Evolutionary conservation across 2,888 invertebrate genomes (phyloP).

Genomic region (Polyploca ridens): DNA sequence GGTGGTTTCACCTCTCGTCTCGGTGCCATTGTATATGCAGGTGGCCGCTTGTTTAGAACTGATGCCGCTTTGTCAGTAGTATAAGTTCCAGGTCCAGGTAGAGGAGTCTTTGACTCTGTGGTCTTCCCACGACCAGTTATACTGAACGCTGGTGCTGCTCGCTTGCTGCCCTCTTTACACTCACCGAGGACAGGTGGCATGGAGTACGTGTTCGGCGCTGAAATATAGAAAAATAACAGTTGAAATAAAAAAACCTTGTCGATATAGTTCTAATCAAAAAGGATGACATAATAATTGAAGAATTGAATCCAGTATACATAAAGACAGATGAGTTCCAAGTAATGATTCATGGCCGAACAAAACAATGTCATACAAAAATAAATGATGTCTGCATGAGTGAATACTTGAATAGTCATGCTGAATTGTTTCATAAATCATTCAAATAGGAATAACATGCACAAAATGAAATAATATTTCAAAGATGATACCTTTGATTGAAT

Average conservation of each 20-base stretch:
- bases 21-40: slow-evolving; percentile 94
- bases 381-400: slow-evolving; percentile 8
- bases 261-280: background rate
- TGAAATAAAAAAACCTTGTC: slow-evolving; percentile 11
- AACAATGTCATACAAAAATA: slow-evolving; percentile 34
- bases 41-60: slow-evolving; percentile 83
- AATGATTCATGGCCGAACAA: slow-evolving; percentile 18
- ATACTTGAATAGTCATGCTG: background rate
- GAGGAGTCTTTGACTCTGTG: slow-evolving; percentile 62
- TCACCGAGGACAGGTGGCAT: slow-evolving; percentile 91
- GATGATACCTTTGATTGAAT: background rate
- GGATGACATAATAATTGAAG: background rate
- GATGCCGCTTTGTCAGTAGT: slow-evolving; percentile 84
- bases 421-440: background rate
- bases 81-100: slow-evolving; percentile 94
- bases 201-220: slow-evolving; percentile 95
- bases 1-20: slow-evolving; percentile 68
- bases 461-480: background rate
- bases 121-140: slow-evolving; percentile 92
- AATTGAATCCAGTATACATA: slow-evolving; percentile 8
- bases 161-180: slow-evolving; percentile 79
- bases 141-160: slow-evolving; percentile 94
- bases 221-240: slow-evolving; percentile 38
- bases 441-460: background rate
- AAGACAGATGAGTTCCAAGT: slow-evolving; percentile 20